Percentiles rank a stretch among this genome's conserved stretches.
Evolutionary conservation across 2,113 vertebrate species (phyloP).

Genomic region (Crotalus tigris): DNA sequence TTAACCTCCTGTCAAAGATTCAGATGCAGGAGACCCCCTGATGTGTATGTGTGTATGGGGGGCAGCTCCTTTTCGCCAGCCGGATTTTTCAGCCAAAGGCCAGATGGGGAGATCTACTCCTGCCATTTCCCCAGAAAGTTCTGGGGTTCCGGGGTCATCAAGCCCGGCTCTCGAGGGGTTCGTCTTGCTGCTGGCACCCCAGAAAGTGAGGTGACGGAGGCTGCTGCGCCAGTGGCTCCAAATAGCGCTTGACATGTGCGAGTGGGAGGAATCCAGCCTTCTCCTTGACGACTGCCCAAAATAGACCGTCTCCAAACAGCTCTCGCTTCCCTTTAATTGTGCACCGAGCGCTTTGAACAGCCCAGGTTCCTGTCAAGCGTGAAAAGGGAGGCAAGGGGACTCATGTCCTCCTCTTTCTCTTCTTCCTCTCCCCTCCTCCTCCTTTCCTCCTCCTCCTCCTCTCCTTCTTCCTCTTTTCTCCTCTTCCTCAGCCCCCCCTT

Average conservation of each 20-base stretch:
- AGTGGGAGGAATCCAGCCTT: constrained; percentile 63
- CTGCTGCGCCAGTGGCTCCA: constrained; percentile 50
- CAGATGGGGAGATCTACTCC: neutral
- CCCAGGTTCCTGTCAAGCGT: constrained; percentile 44
- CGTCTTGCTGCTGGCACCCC: constrained; percentile 10
- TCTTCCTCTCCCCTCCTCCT: no score
- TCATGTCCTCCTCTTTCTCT: no score
- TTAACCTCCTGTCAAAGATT: neutral
- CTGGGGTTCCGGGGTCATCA: neutral
- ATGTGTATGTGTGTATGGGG: neutral
- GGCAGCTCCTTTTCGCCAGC: rapidly evolving
- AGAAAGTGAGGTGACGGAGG: constrained; percentile 32
- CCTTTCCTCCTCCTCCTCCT: no score
- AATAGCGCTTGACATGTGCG: constrained; percentile 68
- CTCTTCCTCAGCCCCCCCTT: neutral
- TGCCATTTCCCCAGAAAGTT: neutral
- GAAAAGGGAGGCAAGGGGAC: neutral
- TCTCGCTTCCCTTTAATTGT: constrained; percentile 58
- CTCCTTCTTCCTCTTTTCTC: no score
- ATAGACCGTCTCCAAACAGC: constrained; percentile 75
- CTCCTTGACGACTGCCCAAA: constrained; percentile 74
- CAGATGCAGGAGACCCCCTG: neutral
- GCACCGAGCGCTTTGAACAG: constrained; percentile 13
- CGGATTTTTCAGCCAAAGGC: rapidly evolving
- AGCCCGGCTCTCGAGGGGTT: rapidly evolving